Evolutionary conservation across 2,113 vertebrate species (phyloP), one percentile per base, ranked within the genome.

Genomic region (Lampris incognitus): DNA sequence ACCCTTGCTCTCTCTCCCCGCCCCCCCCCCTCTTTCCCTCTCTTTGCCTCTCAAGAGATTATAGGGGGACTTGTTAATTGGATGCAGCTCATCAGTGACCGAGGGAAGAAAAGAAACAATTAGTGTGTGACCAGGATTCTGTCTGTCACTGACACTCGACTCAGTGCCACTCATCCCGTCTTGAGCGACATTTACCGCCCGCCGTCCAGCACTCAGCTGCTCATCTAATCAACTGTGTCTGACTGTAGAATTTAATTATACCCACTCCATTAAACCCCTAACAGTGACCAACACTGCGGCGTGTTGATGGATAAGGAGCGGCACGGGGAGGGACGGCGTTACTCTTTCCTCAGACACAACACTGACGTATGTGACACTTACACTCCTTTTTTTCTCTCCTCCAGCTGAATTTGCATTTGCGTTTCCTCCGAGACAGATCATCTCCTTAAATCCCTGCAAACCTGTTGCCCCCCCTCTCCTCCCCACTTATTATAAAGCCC

Each of bases 401-500:
- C 24, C 36, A 58, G 38, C n/a, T 10, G 36, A 39, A 58, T 58
- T n/a, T 64, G 62, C 46, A 42, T 72, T 50, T 46, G 13, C 54
- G 42, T 77, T 84, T 69, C 48, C 69, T 66, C 13, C 42, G 55
- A 38, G 62, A 55, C 50, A 65, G 69, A 82, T 78, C 75, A 82
- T 80, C 67, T 66, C 62, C 58, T 55, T 63, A 81, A 76, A 81
- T 83, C 82, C 59, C 74, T 4, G 4, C 60, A 49, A 65, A 68
- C 70, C 81, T 67, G 65, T 84, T 70, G 68, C 77, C 78, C 58
- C 51, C 62, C 40, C 60, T 55, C 48, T 61, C 38, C 70, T 51
- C 51, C 58, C 72, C 51, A 6, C 62, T 64, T 75, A 65, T 81
- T 80, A 79, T 78, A 72, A 82, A 87, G 83, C 60, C 66, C 67